Percentiles rank a stretch among this genome's conserved stretches.
Conservation (phyloP, 2,113 vertebrate species). For the Calidris pygmaea region DNA sequence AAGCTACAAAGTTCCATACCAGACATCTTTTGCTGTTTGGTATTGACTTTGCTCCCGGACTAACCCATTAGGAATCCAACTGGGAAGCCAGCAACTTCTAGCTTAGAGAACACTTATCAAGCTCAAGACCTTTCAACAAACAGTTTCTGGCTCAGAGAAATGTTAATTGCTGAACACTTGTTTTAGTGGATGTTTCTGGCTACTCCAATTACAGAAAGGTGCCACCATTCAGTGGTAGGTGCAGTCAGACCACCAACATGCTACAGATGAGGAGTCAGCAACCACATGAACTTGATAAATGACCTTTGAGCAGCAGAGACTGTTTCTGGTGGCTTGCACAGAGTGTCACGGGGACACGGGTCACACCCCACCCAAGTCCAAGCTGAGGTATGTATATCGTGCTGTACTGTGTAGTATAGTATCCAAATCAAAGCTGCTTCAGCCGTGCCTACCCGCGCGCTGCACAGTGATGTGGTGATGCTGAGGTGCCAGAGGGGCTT, state of each 20-base stretch:
- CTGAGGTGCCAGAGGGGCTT: neutral
- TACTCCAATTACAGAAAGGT: neutral
- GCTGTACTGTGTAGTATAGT: too few species aligned
- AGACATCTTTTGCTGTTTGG: neutral
- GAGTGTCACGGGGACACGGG: neutral
- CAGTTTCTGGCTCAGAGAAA: neutral
- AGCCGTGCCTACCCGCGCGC: neutral
- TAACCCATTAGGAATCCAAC: neutral
- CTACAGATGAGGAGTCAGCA: neutral
- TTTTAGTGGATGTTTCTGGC: neutral
- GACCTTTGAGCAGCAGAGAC: neutral
- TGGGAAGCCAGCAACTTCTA: neutral
- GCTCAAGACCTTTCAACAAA: neutral
- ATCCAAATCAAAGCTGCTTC: neutral
- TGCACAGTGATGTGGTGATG: rapidly evolving
- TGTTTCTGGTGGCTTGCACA: neutral
- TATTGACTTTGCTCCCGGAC: neutral
- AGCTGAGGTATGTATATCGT: neutral
- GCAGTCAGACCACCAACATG: neutral
- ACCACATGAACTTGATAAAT: neutral
- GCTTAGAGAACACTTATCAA: neutral
- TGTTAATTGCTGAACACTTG: neutral
- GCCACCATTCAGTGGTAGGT: neutral
- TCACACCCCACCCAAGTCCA: neutral
- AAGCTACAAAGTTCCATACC: neutral